Percentiles rank a stretch among this genome's conserved stretches.
Conservation (phyloP, 2,888 invertebrate genomes). For the Drosophila nr. perissopoda region DNA sequence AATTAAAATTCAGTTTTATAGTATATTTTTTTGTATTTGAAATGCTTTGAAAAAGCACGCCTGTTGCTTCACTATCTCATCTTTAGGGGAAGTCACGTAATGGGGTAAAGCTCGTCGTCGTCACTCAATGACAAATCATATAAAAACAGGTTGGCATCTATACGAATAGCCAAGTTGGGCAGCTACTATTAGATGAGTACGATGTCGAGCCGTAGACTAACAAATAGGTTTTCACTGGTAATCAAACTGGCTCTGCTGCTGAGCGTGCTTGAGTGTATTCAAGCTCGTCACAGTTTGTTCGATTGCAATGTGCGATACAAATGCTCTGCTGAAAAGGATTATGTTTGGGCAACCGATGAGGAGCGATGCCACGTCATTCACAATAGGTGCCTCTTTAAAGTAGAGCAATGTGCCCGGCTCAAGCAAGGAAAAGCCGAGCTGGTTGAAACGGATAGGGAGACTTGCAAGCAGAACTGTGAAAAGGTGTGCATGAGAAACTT, state of each 20-base stretch:
- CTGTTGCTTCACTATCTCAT: not conserved
- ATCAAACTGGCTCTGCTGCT: constrained; percentile 8
- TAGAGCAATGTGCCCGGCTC: constrained; percentile 28
- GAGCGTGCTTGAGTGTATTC: not conserved
- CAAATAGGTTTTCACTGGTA: not conserved
- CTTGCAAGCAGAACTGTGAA: constrained; percentile 22
- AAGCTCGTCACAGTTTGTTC: constrained; percentile 5
- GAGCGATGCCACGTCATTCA: constrained; percentile 33
- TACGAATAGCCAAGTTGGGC: not conserved
- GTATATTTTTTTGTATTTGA: not conserved
- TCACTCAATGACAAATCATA: constrained; percentile 12
- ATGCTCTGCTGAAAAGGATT: constrained; percentile 19
- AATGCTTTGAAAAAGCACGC: not conserved
- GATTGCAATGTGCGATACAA: constrained; percentile 17
- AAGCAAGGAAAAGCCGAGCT: constrained; percentile 13
- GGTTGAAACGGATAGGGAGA: constrained; percentile 12
- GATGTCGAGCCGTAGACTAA: constrained; percentile 11
- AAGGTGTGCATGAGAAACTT: constrained; percentile 3
- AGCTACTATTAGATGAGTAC: not conserved
- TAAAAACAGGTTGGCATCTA: constrained; percentile 14
- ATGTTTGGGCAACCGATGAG: constrained; percentile 45
- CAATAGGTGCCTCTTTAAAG: constrained; percentile 17
- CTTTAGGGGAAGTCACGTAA: constrained; percentile 7
- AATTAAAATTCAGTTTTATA: constrained; percentile 16
- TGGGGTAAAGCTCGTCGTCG: not conserved